phyloP scores from a whole-genome alignment of 2,888 invertebrate species.

The Calephelis perditalis region DNA sequence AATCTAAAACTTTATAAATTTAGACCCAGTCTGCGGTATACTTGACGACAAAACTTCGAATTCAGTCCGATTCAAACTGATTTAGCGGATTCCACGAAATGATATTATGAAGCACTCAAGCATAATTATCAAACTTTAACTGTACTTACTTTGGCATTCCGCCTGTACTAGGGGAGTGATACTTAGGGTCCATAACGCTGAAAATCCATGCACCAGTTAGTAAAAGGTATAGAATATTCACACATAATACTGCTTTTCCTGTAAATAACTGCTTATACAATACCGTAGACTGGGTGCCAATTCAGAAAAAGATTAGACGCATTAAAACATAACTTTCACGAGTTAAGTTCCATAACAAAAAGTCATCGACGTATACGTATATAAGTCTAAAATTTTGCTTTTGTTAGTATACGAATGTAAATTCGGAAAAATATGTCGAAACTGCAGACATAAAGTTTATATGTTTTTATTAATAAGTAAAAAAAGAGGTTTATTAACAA shows the following conservation, averaged over 20 bases:
- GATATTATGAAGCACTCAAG: conserved; percentile 7
- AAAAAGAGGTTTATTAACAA: too few relatives aligned
- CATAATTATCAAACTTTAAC: conserved; percentile 6
- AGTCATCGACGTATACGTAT: not conserved
- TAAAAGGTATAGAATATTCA: conserved; percentile 44
- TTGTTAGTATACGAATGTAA: too few relatives aligned
- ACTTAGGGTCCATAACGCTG: conserved; percentile 75
- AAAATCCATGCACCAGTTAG: conserved; percentile 76
- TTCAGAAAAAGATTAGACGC: conserved; percentile 15
- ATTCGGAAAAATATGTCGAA: too few relatives aligned
- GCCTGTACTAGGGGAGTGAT: conserved; percentile 73
- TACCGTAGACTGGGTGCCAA: conserved; percentile 53
- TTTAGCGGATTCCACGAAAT: not conserved
- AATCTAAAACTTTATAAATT: conserved; percentile 13
- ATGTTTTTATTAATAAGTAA: too few relatives aligned
- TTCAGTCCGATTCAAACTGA: not conserved
- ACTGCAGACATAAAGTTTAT: too few relatives aligned
- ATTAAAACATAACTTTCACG: conserved; percentile 22
- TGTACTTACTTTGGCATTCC: conserved; percentile 76
- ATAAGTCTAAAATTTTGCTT: too few relatives aligned
- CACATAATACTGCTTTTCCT: conserved; percentile 39
- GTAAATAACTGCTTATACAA: conserved; percentile 60
- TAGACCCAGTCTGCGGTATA: conserved; percentile 19
- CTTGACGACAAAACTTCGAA: not conserved
- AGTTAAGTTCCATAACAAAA: not conserved